Percentiles rank a stretch among this genome's conserved stretches.
These are phyloP conservation scores for Darevskia nairensis DNA, from an alignment of 2,797 vertebrate species.

Conservation along the genomic window DNA sequence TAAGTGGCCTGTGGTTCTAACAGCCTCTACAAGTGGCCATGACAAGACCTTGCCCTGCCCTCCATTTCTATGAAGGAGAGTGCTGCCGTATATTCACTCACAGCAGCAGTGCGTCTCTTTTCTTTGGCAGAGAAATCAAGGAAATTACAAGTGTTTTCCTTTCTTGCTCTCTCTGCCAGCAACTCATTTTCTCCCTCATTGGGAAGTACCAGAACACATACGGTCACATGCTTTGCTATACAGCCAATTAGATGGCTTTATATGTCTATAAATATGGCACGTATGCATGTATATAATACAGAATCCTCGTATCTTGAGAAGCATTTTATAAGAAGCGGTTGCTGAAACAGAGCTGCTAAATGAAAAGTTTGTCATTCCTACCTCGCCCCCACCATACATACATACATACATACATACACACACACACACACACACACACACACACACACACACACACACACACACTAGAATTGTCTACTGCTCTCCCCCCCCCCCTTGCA, in stretches of 20 bases:
- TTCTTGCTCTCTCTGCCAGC: neutral
- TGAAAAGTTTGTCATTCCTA: neutral
- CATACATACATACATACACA: too few relatives aligned
- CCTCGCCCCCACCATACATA: too few relatives aligned
- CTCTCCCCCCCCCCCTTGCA: neutral
- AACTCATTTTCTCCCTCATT: neutral
- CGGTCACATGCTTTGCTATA: neutral
- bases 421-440: too few relatives aligned
- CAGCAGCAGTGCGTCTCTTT: neutral
- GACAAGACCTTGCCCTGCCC: neutral
- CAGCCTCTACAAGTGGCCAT: neutral
- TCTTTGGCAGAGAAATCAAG: neutral
- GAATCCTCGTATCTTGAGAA: neutral
- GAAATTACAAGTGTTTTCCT: neutral
- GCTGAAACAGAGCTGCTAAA: neutral
- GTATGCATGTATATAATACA: neutral
- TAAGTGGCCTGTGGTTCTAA: neutral
- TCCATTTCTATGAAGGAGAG: neutral
- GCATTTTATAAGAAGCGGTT: neutral
- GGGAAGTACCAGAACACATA: neutral
- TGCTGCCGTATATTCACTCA: neutral
- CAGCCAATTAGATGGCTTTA: neutral
- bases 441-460: too few relatives aligned
- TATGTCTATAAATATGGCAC: too few relatives aligned
- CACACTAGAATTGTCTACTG: too few relatives aligned